These are phyloP conservation scores for Masnerella sp. DNA, from an alignment of 2,888 invertebrate genomes.

Conservation along the genomic window DNA sequence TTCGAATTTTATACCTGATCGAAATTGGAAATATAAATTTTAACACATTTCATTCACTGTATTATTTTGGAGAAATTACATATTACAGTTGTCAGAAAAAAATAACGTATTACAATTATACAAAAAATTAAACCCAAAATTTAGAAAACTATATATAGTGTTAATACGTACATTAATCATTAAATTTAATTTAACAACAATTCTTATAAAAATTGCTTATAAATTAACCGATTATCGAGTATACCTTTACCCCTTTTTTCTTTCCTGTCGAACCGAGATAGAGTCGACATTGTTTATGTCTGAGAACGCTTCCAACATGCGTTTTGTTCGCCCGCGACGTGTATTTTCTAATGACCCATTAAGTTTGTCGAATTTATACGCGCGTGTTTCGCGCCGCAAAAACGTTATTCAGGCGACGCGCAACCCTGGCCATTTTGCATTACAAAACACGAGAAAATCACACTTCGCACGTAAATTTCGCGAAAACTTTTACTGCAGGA, in stretches of 20 bases:
- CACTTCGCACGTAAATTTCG: conserved; percentile 3
- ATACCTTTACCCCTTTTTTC: background rate
- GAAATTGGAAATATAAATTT: no score
- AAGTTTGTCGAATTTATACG: conserved; percentile 39
- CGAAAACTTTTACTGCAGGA: conserved; percentile 12
- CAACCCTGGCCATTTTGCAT: conserved; percentile 26
- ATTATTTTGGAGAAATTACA: no score
- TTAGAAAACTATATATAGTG: no score
- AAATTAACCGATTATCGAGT: conserved; percentile 47
- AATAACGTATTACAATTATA: no score
- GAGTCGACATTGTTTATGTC: conserved; percentile 39
- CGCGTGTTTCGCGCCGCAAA: conserved; percentile 18
- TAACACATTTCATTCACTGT: no score
- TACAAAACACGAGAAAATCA: conserved; percentile 37
- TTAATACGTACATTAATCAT: no score
- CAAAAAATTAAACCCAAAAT: no score
- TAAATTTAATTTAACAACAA: no score
- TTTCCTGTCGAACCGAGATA: conserved; percentile 4
- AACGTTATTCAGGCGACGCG: background rate
- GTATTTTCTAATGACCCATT: conserved; percentile 42
- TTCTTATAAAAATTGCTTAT: conserved; percentile 33
- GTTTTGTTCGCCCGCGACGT: conserved; percentile 19
- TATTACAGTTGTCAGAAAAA: no score
- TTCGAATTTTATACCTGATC: no score
- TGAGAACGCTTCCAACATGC: conserved; percentile 14